Percentiles rank a stretch among this genome's conserved stretches.
phyloP scores from a whole-genome alignment of 2,888 invertebrate genomes.

The Odontocolon sp. region DNA sequence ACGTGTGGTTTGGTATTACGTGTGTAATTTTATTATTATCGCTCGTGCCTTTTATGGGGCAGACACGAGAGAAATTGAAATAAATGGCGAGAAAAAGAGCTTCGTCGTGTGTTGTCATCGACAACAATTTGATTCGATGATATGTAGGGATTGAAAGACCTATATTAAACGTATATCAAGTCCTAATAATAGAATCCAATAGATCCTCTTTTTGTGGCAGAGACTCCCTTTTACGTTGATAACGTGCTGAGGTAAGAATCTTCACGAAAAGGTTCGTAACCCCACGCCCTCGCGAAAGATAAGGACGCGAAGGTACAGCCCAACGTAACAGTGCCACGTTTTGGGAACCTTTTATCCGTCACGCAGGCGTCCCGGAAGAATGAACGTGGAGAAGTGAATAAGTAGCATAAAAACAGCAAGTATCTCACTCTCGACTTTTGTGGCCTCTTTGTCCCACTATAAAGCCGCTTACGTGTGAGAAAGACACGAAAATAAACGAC shows the following conservation, averaged over 20 bases:
- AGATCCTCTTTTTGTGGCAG: neutral
- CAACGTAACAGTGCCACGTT: neutral
- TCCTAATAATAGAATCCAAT: slow-evolving; percentile 4
- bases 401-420: neutral
- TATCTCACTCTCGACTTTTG: neutral
- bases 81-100: slow-evolving; percentile 1
- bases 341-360: slow-evolving; percentile 27
- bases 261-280: slow-evolving; percentile 6
- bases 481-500: neutral
- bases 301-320: neutral
- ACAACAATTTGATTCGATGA: slow-evolving; percentile 4
- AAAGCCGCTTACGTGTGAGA: neutral
- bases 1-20: neutral
- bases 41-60: neutral
- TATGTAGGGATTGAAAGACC: slow-evolving; percentile 1
- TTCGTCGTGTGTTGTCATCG: neutral
- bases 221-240: neutral
- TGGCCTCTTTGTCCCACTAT: neutral
- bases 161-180: neutral
- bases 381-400: neutral
- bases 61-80: slow-evolving; percentile 12
- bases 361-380: slow-evolving; percentile 9
- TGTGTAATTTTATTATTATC: neutral
- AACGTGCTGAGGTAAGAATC: neutral
- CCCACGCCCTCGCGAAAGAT: slow-evolving; percentile 20